Evolutionary conservation across 1,140 invertebrate genomes (phyloP), one percentile per base, ranked within the genome.

Genomic region (Drosophila pseudoobscura): DNA sequence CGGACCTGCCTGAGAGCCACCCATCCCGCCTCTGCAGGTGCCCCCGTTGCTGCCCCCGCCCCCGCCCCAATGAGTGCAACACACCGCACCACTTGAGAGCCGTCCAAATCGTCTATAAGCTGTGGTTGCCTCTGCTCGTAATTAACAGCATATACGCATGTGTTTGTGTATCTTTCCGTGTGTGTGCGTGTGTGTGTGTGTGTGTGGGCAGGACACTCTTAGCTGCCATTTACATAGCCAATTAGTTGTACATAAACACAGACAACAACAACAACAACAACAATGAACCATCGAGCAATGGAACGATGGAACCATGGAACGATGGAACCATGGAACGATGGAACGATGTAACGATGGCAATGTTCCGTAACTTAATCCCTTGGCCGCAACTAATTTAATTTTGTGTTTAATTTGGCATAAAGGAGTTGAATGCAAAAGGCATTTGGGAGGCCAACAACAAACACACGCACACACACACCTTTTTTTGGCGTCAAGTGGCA

Each of bases 381-480:
- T 80, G 74, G 83, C 82, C 82, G 83, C 82, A 87, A 82, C 82
- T 87, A 87, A 87, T 87, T 87, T 87, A 87, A 87, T 87, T 39
- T 39, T 87, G 82, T 87, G 82, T 87, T 87, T 83, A 87, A 87
- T 87, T 87, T 87, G 74, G 82, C 82, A 87, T 87, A 78, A 84
- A 88, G 83, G 65, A 82, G 74, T 78, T 75, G 78, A 82, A 26
- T 26, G 24, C 24, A 26, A 26, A 80, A 31, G 76, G 80, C 31
- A 26, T 26, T 26, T 5, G 0, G 24, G 24, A 4, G 24, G 4
- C 70, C 55, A 70, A 60, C 53, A 50, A 60, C 65, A 26, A 46
- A 31, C 17, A 39, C 20, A 17, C 35, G 15, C 15, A 39, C 1
- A 13, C 35, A 17, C 17, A 17, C 17, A 17, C 17, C 17, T 17